A percentile compares a stretch with the other conserved stretches of the same genome.
Evolutionary conservation across 2,113 vertebrate genomes (phyloP).

Genomic region (Protobothrops flavoviridis): DNA sequence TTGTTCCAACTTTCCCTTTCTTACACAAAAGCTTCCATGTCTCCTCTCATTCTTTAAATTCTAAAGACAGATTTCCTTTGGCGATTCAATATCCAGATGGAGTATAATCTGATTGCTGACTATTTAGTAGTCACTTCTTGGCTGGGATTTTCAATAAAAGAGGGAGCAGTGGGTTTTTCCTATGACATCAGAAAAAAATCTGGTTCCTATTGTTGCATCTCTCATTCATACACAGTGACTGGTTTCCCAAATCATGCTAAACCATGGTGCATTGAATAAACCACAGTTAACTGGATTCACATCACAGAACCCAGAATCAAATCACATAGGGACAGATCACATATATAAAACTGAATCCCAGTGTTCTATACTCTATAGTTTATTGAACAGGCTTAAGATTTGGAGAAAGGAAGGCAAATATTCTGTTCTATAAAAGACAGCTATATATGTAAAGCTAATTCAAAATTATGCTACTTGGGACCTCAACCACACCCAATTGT

Average conservation of each 20-base stretch:
- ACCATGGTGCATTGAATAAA: neutral
- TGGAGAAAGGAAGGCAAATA: neutral
- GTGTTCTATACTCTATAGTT: neutral
- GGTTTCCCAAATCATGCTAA: neutral
- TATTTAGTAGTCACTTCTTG: fast-evolving
- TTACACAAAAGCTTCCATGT: neutral
- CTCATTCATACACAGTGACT: neutral
- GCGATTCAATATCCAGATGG: neutral
- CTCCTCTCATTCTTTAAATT: neutral
- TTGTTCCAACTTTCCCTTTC: neutral
- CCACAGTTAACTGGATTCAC: neutral
- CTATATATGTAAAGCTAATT: neutral
- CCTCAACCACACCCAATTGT: neutral
- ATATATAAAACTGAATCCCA: neutral
- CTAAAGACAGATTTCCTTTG: neutral
- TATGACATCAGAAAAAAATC: neutral
- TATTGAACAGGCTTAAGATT: neutral
- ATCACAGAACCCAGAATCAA: neutral
- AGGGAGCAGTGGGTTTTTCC: neutral
- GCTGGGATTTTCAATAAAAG: neutral
- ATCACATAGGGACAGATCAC: neutral
- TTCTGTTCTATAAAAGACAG: neutral
- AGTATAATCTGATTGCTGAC: neutral
- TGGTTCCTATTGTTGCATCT: neutral
- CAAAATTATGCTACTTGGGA: neutral